Conservation (phyloP, 1,140 invertebrate species). For the Campoletis sonorensis region DNA sequence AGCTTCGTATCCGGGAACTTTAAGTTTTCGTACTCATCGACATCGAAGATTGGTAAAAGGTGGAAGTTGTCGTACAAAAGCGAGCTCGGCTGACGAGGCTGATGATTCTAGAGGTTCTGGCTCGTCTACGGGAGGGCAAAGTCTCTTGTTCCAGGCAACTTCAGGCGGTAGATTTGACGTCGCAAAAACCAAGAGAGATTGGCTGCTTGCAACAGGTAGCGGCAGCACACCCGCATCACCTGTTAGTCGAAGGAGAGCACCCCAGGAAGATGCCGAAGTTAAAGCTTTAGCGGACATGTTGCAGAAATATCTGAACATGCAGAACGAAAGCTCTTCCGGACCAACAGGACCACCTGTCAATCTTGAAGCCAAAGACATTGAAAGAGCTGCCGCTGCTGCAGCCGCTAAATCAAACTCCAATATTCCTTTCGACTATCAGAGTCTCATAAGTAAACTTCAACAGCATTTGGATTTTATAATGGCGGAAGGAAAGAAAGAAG, state of each 20-base stretch:
- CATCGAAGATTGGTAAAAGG: constrained; percentile 79
- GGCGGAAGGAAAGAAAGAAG: constrained; percentile 62
- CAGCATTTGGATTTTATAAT: constrained; percentile 79
- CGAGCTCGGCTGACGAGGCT: constrained; percentile 81
- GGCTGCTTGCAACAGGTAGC: constrained; percentile 63
- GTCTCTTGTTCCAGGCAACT: constrained; percentile 72
- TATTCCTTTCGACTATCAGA: constrained; percentile 78
- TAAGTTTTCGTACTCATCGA: constrained; percentile 78
- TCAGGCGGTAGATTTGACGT: constrained; percentile 81
- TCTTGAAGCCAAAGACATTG: constrained; percentile 17
- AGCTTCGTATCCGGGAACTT: constrained; percentile 85
- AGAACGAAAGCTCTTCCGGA: constrained; percentile 63
- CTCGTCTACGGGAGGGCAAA: constrained; percentile 69
- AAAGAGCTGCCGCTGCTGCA: not conserved
- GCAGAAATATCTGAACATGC: constrained; percentile 81
- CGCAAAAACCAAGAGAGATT: constrained; percentile 82
- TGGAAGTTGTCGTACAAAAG: constrained; percentile 80
- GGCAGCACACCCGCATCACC: constrained; percentile 64
- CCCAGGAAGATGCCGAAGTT: constrained; percentile 76
- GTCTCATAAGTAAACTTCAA: constrained; percentile 81
- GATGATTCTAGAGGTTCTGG: constrained; percentile 75
- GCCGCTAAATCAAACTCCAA: constrained; percentile 37
- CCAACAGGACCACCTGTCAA: constrained; percentile 58
- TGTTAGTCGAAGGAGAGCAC: constrained; percentile 50
- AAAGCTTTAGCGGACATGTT: constrained; percentile 81